Percentiles rank a stretch among this genome's conserved stretches.
These are phyloP conservation scores for Archaeoteleia sp. DNA, from an alignment of 2,888 invertebrate genomes.

Conservation along the genomic window DNA sequence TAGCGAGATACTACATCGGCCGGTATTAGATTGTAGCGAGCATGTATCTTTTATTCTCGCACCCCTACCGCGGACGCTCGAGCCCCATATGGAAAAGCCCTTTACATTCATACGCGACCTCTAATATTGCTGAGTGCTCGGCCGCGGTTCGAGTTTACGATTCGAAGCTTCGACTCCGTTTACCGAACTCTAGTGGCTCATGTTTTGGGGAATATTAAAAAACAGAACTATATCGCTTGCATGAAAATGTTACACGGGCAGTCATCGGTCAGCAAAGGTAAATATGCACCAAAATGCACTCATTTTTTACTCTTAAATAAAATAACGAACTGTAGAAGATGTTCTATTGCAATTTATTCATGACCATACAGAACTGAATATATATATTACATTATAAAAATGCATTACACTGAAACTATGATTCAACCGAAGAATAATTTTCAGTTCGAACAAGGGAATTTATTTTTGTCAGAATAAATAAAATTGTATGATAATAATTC, in stretches of 20 bases:
- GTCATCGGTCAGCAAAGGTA: too few species aligned
- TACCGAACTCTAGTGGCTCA: slow-evolving; percentile 41
- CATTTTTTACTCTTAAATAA: too few species aligned
- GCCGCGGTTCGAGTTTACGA: slow-evolving; percentile 25
- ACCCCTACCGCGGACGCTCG: slow-evolving; percentile 22
- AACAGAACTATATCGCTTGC: slow-evolving; percentile 14
- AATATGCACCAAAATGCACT: too few species aligned
- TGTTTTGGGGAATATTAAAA: slow-evolving; percentile 48
- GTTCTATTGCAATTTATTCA: too few species aligned
- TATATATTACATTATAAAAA: too few species aligned
- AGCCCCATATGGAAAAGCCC: slow-evolving; percentile 40
- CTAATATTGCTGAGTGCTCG: slow-evolving; percentile 48
- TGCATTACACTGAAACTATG: too few species aligned
- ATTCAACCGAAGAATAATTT: too few species aligned
- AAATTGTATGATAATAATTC: too few species aligned
- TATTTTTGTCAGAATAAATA: too few species aligned
- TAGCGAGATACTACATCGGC: slow-evolving; percentile 41
- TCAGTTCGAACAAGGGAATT: too few species aligned
- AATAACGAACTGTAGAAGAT: too few species aligned
- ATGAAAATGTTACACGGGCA: neutral
- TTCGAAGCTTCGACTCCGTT: slow-evolving; percentile 24
- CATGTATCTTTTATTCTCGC: slow-evolving; percentile 48
- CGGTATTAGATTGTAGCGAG: slow-evolving; percentile 43
- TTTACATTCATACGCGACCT: slow-evolving; percentile 45
- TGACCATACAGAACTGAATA: too few species aligned